phyloP scores from a whole-genome alignment of 2,797 vertebrate genomes.

The Podargus strigoides region DNA sequence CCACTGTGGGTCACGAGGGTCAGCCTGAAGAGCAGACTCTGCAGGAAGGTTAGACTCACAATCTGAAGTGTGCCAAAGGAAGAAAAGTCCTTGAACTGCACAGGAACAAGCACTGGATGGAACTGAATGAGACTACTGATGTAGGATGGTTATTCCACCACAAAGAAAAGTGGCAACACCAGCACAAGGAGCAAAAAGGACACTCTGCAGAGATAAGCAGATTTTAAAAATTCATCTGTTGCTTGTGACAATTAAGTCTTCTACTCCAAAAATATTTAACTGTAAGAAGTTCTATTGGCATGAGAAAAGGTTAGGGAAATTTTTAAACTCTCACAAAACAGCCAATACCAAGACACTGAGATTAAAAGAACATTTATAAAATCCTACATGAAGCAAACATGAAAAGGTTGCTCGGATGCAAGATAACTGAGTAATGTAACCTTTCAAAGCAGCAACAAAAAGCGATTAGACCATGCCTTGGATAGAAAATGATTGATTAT shows the following conservation, averaged over 20 bases:
- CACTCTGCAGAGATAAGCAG: background rate
- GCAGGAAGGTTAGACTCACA: background rate
- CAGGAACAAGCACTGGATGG: background rate
- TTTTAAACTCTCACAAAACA: background rate
- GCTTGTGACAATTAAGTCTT: background rate
- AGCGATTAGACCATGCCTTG: slow-evolving; percentile 20
- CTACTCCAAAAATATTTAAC: background rate
- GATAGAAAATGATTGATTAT: slow-evolving; percentile 48
- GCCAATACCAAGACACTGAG: background rate
- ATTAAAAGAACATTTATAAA: slow-evolving; percentile 35
- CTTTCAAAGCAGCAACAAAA: slow-evolving; percentile 45
- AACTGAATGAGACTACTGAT: background rate
- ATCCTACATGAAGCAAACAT: slow-evolving; percentile 11
- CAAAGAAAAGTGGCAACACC: background rate
- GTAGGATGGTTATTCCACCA: background rate
- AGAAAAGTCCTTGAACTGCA: background rate
- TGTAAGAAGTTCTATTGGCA: background rate
- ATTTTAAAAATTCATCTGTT: background rate
- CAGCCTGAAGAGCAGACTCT: background rate
- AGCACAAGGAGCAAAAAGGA: background rate
- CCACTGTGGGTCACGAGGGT: background rate
- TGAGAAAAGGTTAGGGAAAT: background rate
- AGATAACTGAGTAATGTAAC: slow-evolving; percentile 55
- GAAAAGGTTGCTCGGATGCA: slow-evolving; percentile 27
- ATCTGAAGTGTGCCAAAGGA: background rate